A percentile compares a stretch with the other conserved stretches of the same genome.
Conservation (phyloP, 2,888 invertebrate genomes). For the Pammene fasciana region DNA sequence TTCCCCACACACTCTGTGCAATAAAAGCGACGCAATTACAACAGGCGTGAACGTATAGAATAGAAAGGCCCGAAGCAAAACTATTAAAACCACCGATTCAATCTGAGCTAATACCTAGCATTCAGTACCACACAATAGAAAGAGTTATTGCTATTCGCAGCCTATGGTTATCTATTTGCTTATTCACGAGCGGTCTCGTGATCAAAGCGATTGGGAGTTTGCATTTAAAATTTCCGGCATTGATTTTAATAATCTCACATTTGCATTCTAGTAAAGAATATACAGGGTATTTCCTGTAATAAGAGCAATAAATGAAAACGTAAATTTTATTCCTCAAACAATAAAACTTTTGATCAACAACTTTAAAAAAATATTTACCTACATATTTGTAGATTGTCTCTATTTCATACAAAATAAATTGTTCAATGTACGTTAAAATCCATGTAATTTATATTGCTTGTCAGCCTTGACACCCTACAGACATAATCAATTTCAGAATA, state of each 20-base stretch:
- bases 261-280: neutral
- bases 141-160: constrained; percentile 39
- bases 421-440: no score
- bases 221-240: constrained; percentile 23
- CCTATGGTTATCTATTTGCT: constrained; percentile 36
- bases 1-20: neutral
- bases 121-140: constrained; percentile 40
- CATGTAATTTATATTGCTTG: no score
- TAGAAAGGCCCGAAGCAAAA: constrained; percentile 32
- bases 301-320: no score
- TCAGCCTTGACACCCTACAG: no score
- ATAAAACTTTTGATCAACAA: no score
- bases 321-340: no score
- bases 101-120: constrained; percentile 41
- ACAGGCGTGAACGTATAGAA: constrained; percentile 18
- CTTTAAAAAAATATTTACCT: no score
- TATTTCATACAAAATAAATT: no score
- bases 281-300: no score
- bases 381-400: no score
- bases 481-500: no score
- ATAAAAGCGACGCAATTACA: constrained; percentile 31
- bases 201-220: constrained; percentile 17
- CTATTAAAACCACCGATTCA: constrained; percentile 41
- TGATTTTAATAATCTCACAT: constrained; percentile 15
- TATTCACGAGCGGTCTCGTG: constrained; percentile 31